Evolutionary conservation across 1,140 invertebrate species (phyloP), one percentile per base, ranked within the genome.

Genomic region (Brachionus rubens): DNA sequence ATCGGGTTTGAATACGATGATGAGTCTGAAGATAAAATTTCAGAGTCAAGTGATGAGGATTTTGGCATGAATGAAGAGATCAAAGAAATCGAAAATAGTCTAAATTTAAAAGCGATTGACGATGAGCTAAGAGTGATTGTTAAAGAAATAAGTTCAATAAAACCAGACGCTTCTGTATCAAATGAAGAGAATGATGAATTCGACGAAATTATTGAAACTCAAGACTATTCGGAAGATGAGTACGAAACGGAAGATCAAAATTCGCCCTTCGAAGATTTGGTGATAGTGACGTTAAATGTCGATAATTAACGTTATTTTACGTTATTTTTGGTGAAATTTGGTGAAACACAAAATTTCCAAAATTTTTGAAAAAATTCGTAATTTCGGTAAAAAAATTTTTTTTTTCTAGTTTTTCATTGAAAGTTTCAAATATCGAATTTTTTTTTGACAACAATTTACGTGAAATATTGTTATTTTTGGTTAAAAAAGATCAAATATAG

Each of bases 71-170:
- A 54, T 12, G 50, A 3, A 26, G 19, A 54, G 28, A 54, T 54
- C 24, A 54, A 54, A 21, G 50, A 14, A 26, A 54, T 54, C 28
- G 50, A 54, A 54, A 54, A 54, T 26, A 24, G 24, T 54, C 28
- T 54, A 26, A 54, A 54, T 54, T 28, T 54, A 28, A 54, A 54
- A 54, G 50, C 24, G 50, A 28, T 54, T 54, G 50, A 54, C 28
- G 28, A 54, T 54, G 19, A 54, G 50, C 14, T 54, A 54, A 54
- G 50, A 54, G 50, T 26, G 19, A 21, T 54, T 26, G 28, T 26
- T 14, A 54, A 54, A 26, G 50, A 54, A 26, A 54, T 26, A 14
- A 54, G 28, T 26, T 24, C 24, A 54, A 26, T 54, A 54, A 14
- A 26, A 21, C 24, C 28, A 19, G 14, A 26, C 24, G 24, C 14